A percentile compares a stretch with the other conserved stretches of the same genome.
Evolutionary conservation across 2,797 vertebrate species (phyloP).

Genomic region (Epinephelus malabaricus): DNA sequence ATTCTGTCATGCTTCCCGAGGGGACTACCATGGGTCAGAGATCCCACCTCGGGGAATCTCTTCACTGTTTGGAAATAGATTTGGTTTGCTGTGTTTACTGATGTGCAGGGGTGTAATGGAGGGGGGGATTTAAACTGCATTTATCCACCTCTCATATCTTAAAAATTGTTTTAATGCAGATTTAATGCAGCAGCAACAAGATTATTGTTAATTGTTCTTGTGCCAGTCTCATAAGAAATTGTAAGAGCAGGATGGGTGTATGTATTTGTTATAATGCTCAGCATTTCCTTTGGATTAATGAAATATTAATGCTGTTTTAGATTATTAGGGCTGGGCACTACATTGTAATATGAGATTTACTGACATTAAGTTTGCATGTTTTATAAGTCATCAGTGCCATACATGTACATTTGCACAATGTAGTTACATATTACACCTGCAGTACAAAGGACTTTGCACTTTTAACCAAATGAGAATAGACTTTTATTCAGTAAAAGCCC

Average conservation of each 20-base stretch:
- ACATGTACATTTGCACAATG: background rate
- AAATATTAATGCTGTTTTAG: background rate
- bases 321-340: background rate
- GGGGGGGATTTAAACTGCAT: slow-evolving; percentile 1
- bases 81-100: slow-evolving; percentile 43
- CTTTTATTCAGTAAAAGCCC: background rate
- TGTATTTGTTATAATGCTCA: background rate
- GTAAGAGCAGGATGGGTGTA: background rate
- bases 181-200: background rate
- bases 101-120: background rate
- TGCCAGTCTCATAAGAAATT: background rate
- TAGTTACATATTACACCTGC: background rate
- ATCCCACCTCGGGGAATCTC: slow-evolving; percentile 62
- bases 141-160: background rate
- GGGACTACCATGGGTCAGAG: slow-evolving; percentile 60
- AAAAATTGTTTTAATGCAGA: background rate
- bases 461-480: background rate
- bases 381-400: background rate
- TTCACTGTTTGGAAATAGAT: slow-evolving; percentile 62
- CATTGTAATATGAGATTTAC: background rate
- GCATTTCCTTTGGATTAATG: background rate
- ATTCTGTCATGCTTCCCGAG: slow-evolving; percentile 72
- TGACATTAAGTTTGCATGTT: background rate
- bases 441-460: background rate
- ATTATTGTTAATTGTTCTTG: background rate